Base-by-base conservation (phyloP, 1,140 invertebrate genomes). In the Leptopilina clavipes region DNA sequence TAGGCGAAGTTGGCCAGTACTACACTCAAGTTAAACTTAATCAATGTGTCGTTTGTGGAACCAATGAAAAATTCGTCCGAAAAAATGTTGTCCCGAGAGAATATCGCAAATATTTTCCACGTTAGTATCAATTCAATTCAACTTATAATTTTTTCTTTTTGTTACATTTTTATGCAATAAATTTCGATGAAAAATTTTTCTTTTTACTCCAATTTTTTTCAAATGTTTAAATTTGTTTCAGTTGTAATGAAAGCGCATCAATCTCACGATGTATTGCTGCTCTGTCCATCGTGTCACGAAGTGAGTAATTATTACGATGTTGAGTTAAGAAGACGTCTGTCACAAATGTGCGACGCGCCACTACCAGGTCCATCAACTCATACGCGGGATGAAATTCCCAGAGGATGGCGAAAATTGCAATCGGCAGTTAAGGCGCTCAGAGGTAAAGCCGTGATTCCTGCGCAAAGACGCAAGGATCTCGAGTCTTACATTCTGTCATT, bases 31-130 rank as follows among this genome's bases (percentile, higher is more conserved):
- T 93, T 0, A 96, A 96, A 85, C 91, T 94, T 56, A 97, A 97
- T 88, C 92, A 92, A n/a, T 97, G 96, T 85, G 96, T 97, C 7
- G 96, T 97, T 0, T 97, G 96, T 88, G 96, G 96, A 2, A 83
- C 87, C 6, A 87, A 86, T 0, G 92, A 96, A 65, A 93, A 93
- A 0, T 96, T 94, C 81, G 93, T 95, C 44, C 90, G 95, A 3
- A 97, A 97, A 86, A 95, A 95, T 81, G 92, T 97, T 43, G 94
- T 97, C 48, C 96, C 96, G 0, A 92, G 94, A 75, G 96, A 97
- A 89, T 97, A 97, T 86, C 92, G 96, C 72, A 96, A 94, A 90
- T 93, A 94, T 86, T 96, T 97, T 84, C 96, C 96, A 31, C 87
- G 93, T 92, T 76, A 89, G 89, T 89, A 78, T 37, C 25, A 11